Conservation (phyloP, 2,113 vertebrate genomes). For the Aspidoscelis tigris region DNA sequence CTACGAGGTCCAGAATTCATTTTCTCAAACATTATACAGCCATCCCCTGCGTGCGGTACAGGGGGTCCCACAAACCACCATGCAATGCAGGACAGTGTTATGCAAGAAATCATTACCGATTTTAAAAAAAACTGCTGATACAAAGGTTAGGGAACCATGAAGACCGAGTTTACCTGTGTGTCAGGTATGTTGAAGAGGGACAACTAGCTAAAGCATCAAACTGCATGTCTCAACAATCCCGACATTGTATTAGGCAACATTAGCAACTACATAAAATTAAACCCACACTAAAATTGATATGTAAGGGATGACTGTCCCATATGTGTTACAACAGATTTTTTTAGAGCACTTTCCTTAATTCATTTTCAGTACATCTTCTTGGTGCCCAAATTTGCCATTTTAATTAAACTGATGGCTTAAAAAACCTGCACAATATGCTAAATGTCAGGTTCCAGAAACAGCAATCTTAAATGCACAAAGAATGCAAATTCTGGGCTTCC, state of each 20-base stretch:
- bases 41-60: background rate
- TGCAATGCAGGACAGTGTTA: too few relatives aligned
- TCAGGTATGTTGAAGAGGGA: too few relatives aligned
- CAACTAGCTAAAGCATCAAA: too few relatives aligned
- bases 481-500: background rate
- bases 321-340: background rate
- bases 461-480: slow-evolving; percentile 1
- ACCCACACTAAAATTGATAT: too few relatives aligned
- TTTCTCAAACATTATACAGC: background rate
- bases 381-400: background rate
- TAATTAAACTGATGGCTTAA: background rate
- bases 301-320: too few relatives aligned
- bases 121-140: too few relatives aligned
- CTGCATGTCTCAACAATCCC: too few relatives aligned
- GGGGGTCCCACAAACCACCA: background rate
- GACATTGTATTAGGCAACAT: too few relatives aligned
- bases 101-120: too few relatives aligned
- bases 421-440: background rate
- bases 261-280: too few relatives aligned
- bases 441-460: background rate
- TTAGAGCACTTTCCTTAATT: fast-evolving
- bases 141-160: too few relatives aligned
- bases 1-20: background rate
- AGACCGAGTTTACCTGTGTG: too few relatives aligned
- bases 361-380: background rate